These are phyloP conservation scores for Bombyx huttoni DNA, from an alignment of 2,888 invertebrate genomes.

Conservation along the genomic window DNA sequence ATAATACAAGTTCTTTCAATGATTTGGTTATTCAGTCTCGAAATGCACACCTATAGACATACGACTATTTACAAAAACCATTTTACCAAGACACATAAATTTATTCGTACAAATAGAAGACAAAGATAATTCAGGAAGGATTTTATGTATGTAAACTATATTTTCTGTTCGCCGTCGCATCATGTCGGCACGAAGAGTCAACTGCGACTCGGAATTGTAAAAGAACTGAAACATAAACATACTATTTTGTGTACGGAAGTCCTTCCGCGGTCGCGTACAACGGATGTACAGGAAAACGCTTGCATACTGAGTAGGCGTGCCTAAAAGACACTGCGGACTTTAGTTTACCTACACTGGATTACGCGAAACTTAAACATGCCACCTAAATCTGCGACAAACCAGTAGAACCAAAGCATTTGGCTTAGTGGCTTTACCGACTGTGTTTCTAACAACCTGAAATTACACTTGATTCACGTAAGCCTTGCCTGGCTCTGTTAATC, in stretches of 20 bases:
- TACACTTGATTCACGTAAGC: slow-evolving; percentile 19
- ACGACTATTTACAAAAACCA: background rate
- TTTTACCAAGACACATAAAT: background rate
- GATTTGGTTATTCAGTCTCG: background rate
- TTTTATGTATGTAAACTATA: slow-evolving; percentile 42
- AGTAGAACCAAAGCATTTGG: slow-evolving; percentile 40
- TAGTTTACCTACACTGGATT: slow-evolving; percentile 62
- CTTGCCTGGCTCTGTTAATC: slow-evolving; percentile 16
- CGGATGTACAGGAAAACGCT: slow-evolving; percentile 69
- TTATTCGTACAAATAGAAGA: background rate
- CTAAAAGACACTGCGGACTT: slow-evolving; percentile 71
- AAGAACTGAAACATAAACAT: slow-evolving; percentile 62
- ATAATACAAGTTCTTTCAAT: background rate
- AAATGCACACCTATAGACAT: background rate
- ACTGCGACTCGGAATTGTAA: slow-evolving; percentile 61
- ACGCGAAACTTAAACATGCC: slow-evolving; percentile 65
- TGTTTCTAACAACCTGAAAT: slow-evolving; percentile 28
- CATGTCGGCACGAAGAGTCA: slow-evolving; percentile 61
- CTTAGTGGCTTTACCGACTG: slow-evolving; percentile 32
- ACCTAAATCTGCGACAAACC: slow-evolving; percentile 58
- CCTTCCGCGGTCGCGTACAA: slow-evolving; percentile 65
- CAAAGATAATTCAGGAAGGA: slow-evolving; percentile 18
- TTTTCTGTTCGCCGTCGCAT: slow-evolving; percentile 48
- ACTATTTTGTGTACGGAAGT: slow-evolving; percentile 69
- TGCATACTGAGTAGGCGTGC: slow-evolving; percentile 71